Evolutionary conservation across 23 tunicate genomes (phyloP), one percentile per base, ranked within the genome.

Genomic region (Oikopleura albicans): DNA sequence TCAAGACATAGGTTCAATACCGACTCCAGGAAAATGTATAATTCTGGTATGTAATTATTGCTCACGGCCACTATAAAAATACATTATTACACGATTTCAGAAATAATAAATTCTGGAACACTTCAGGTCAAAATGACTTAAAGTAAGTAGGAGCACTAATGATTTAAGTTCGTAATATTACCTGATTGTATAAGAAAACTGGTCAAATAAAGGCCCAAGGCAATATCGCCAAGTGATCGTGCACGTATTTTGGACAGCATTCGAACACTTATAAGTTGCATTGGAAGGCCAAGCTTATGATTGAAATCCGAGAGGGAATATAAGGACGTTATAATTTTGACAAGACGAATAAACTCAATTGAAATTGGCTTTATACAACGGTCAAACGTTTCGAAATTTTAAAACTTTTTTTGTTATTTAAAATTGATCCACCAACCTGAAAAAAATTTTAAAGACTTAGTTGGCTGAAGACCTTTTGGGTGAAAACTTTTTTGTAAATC

Each of bases 171-270:
- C n/a, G n/a, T n/a, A n/a, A n/a, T n/a, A n/a, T n/a, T 71, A 71
- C 27, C 35, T 71, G 79, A 71, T 71, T 71, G 28, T 2, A 71
- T 12, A 71, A 71, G 79, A 4, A 71, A 71, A 12, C 79, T 29
- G 33, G 34, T 22, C 2, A 71, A 29, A 16, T 71, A 31, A 12
- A 71, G 35, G 2, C 79, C 79, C 2, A 71, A 37, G 37, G 79
- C 79, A 71, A 71, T 71, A 71, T 71, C 79, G 2, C 31, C 35
- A 37, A 71, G 28, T 71, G 27, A 12, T 37, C 79, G 28, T 71
- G 79, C 79, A 22, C 79, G 28, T 2, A 71, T 71, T 71, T 71
- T 71, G 36, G 34, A 12, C 79, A 71, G 37, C 79, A 71, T 71
- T 71, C 79, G 27, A 2, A 71, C 31, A 2, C 34, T 37, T 2